Evolutionary conservation across 2,888 invertebrate species (phyloP).

Genomic region (Habroteleia sp.): DNA sequence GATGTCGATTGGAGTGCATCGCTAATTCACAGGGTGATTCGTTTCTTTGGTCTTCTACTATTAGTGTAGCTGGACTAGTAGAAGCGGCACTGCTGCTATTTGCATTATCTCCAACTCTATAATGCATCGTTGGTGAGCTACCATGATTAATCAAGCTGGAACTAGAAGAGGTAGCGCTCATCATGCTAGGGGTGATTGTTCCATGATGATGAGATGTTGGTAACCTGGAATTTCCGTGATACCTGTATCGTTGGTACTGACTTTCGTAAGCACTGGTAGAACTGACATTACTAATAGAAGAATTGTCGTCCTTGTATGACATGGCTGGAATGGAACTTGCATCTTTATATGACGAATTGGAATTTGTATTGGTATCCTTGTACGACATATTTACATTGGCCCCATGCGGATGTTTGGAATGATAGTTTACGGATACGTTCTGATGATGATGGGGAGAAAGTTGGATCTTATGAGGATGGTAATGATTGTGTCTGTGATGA

Average conservation of each 20-base stretch:
- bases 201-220: conserved; percentile 68
- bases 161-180: conserved; percentile 71
- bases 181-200: conserved; percentile 64
- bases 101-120: conserved; percentile 61
- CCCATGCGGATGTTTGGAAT: conserved; percentile 42
- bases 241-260: conserved; percentile 62
- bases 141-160: conserved; percentile 73
- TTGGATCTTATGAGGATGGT: conserved; percentile 42
- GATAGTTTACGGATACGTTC: conserved; percentile 37
- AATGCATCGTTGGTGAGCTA: conserved; percentile 68
- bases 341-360: no score
- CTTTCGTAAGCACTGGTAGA: conserved; percentile 31
- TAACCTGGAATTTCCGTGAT: conserved; percentile 62
- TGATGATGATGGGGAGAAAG: conserved; percentile 27
- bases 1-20: conserved; percentile 71
- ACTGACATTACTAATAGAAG: conserved; percentile 27
- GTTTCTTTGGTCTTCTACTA: conserved; percentile 70
- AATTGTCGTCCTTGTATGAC: conserved; percentile 38
- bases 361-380: no score
- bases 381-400: no score
- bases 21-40: conserved; percentile 70
- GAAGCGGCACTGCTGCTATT: conserved; percentile 67
- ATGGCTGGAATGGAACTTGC: conserved; percentile 19
- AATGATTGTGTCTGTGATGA: conserved; percentile 42
- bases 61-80: conserved; percentile 67